Conservation (phyloP, 2,888 invertebrate genomes). For the Watsonalla cultraria region DNA sequence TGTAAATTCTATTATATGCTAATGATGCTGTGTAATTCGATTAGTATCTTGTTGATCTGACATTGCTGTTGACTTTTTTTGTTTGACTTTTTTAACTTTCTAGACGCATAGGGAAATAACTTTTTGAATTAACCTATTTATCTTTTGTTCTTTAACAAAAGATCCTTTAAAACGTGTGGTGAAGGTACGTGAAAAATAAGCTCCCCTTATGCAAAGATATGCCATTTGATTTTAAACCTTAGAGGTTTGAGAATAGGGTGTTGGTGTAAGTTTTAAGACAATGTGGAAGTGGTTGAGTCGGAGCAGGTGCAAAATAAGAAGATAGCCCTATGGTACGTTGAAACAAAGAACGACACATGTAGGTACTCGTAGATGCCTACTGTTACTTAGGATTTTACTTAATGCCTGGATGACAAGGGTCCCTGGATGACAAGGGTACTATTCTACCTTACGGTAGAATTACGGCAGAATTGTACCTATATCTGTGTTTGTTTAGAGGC, state of each 20-base stretch:
- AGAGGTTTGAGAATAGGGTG: constrained; percentile 5
- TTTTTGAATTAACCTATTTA: no score
- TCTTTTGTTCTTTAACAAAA: constrained; percentile 21
- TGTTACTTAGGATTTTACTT: constrained; percentile 18
- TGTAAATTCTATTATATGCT: constrained; percentile 43
- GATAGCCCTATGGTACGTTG: constrained; percentile 22
- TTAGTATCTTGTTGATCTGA: constrained; percentile 15
- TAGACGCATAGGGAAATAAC: constrained; percentile 12
- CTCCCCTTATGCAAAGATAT: neutral
- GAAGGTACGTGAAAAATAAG: no score
- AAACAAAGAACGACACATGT: constrained; percentile 30
- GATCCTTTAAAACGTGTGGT: neutral
- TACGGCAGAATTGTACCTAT: constrained; percentile 6
- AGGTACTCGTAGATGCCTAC: constrained; percentile 16
- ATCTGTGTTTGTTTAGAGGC: neutral
- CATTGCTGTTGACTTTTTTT: constrained; percentile 23
- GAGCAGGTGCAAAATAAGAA: constrained; percentile 42
- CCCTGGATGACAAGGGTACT: constrained; percentile 20
- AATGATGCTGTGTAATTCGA: constrained; percentile 24
- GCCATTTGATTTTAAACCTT: constrained; percentile 10
- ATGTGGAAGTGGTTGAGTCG: neutral
- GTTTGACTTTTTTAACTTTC: constrained; percentile 8
- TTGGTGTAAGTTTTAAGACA: constrained; percentile 3
- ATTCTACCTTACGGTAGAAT: no score
- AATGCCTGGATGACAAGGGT: no score